A percentile compares a stretch with the other conserved stretches of the same genome.
Conservation (phyloP, 2,113 vertebrate genomes). For the Anolis carolinensis region DNA sequence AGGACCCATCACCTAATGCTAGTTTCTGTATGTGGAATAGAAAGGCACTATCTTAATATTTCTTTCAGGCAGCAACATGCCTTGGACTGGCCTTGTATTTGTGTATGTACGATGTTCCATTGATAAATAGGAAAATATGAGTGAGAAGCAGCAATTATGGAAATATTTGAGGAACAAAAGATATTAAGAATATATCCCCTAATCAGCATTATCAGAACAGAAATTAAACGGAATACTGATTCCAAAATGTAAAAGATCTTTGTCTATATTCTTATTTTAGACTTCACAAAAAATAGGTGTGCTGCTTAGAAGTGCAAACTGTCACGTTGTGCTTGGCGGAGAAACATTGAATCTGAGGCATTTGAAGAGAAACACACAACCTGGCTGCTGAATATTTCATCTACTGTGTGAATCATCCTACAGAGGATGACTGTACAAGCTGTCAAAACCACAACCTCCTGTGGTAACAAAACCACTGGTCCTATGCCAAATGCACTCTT, state of each 20-base stretch:
- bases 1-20: no score
- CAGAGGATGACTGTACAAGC: neutral
- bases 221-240: slow-evolving; percentile 14
- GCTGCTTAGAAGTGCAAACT: neutral
- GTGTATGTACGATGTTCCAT: neutral
- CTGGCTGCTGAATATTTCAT: neutral
- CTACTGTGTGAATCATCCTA: neutral
- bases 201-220: neutral
- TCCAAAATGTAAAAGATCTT: slow-evolving; percentile 30
- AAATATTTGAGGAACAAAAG: neutral
- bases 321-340: neutral
- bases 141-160: neutral
- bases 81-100: no score
- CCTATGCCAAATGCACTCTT: neutral
- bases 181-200: neutral
- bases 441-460: slow-evolving; percentile 26
- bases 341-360: slow-evolving; percentile 22
- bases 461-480: slow-evolving; percentile 44
- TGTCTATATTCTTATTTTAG: slow-evolving; percentile 6
- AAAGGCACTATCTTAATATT: no score
- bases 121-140: neutral
- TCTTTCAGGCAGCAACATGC: no score
- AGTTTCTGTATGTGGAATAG: no score
- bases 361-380: slow-evolving; percentile 27
- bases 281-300: slow-evolving; percentile 34